Percentiles rank a stretch among this genome's conserved stretches.
Conservation (phyloP, 2,797 vertebrate species). For the Tapirus indicus region DNA sequence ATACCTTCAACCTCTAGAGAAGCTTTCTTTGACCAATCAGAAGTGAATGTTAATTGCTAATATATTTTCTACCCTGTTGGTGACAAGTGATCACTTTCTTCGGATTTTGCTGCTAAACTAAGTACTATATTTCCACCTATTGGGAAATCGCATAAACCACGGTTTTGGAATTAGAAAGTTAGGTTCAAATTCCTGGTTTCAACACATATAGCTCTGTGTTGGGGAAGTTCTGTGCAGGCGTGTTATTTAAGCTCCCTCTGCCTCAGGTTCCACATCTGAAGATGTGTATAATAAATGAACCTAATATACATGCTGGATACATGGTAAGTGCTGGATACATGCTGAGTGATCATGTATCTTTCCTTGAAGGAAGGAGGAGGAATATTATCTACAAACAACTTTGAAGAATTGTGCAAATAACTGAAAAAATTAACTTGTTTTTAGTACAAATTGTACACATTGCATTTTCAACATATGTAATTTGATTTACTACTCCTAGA, state of each 20-base stretch:
- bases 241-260: neutral
- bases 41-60: neutral
- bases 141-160: neutral
- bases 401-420: slow-evolving; percentile 9
- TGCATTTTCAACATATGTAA: neutral
- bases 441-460: neutral
- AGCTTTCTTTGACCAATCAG: neutral
- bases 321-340: neutral
- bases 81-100: neutral
- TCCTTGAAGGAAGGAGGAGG: neutral
- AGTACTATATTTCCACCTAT: neutral
- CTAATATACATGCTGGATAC: neutral
- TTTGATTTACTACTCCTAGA: neutral
- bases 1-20: neutral
- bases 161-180: neutral
- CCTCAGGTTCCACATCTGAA: neutral
- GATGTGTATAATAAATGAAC: neutral
- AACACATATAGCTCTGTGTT: neutral
- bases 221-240: neutral
- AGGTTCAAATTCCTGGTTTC: slow-evolving; percentile 14
- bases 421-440: neutral
- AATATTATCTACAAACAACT: neutral
- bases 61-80: neutral
- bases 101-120: slow-evolving; percentile 32
- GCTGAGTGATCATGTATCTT: no score